Conservation (phyloP, 1,140 invertebrate species). For the Cyphomyrmex costatus region DNA sequence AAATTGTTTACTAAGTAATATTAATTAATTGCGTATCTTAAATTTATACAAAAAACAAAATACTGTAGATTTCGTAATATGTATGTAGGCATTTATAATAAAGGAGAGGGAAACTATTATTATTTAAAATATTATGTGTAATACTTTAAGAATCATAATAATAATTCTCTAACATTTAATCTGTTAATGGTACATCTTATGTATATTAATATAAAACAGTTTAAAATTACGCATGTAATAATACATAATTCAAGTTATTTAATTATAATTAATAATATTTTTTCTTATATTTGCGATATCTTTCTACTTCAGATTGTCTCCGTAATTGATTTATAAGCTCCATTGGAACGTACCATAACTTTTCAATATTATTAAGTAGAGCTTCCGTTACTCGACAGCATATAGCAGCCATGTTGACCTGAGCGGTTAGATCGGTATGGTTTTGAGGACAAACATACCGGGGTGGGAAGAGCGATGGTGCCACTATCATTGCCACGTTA, state of each 20-base stretch:
- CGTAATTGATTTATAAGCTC: constrained; percentile 90
- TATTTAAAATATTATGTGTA: background rate
- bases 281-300: constrained; percentile 85
- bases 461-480: constrained; percentile 95
- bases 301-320: constrained; percentile 87
- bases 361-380: constrained; percentile 91
- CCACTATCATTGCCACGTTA: constrained; percentile 97
- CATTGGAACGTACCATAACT: constrained; percentile 93
- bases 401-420: constrained; percentile 93
- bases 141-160: background rate
- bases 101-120: background rate
- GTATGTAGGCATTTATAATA: constrained; percentile 14
- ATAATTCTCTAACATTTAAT: constrained; percentile 12
- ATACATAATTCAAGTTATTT: background rate
- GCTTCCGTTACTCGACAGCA: constrained; percentile 94
- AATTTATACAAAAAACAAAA: constrained; percentile 17
- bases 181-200: constrained; percentile 23
- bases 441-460: constrained; percentile 88
- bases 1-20: background rate
- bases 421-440: constrained; percentile 88
- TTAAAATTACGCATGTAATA: background rate
- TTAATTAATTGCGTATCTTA: constrained; percentile 45
- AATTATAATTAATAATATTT: constrained; percentile 78
- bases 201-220: constrained; percentile 11
- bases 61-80: constrained; percentile 33